Evolutionary conservation across 2,113 vertebrate genomes (phyloP).

Genomic region (Psittacula cyanocephala): DNA sequence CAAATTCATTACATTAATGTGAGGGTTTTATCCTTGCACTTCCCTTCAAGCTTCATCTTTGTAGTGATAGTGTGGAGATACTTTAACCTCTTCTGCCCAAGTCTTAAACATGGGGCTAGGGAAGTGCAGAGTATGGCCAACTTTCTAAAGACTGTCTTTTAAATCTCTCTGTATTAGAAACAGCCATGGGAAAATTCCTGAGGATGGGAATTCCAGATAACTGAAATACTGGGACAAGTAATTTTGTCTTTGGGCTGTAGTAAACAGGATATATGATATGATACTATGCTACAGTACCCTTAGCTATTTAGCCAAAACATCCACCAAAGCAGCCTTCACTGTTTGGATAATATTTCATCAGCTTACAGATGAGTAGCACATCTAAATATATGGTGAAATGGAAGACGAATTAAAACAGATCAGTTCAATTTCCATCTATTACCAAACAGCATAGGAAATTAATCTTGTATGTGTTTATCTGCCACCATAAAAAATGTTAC

Average conservation of each 20-base stretch:
- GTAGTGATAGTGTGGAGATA: background rate
- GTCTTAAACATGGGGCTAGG: background rate
- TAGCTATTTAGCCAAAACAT: constrained; percentile 63
- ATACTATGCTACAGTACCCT: constrained; percentile 41
- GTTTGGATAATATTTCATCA: constrained; percentile 56
- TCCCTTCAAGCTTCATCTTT: background rate
- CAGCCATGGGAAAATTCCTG: constrained; percentile 63
- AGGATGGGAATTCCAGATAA: constrained; percentile 26
- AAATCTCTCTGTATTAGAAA: background rate
- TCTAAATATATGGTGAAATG: constrained; percentile 48
- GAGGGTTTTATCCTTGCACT: background rate
- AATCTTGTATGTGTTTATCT: background rate
- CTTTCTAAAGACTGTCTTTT: background rate
- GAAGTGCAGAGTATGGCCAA: background rate
- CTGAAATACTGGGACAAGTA: constrained; percentile 55
- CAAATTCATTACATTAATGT: background rate
- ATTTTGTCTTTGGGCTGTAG: constrained; percentile 46
- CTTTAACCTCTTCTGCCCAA: background rate
- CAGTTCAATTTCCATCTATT: constrained; percentile 13
- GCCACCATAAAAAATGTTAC: background rate
- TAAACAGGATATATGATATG: constrained; percentile 47
- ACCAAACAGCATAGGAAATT: constrained; percentile 6
- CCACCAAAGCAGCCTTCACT: background rate
- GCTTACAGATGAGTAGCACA: constrained; percentile 53
- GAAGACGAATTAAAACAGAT: constrained; percentile 41